Base-by-base conservation (phyloP, 1,140 invertebrate species). In the Trichogramma pretiosum region DNA sequence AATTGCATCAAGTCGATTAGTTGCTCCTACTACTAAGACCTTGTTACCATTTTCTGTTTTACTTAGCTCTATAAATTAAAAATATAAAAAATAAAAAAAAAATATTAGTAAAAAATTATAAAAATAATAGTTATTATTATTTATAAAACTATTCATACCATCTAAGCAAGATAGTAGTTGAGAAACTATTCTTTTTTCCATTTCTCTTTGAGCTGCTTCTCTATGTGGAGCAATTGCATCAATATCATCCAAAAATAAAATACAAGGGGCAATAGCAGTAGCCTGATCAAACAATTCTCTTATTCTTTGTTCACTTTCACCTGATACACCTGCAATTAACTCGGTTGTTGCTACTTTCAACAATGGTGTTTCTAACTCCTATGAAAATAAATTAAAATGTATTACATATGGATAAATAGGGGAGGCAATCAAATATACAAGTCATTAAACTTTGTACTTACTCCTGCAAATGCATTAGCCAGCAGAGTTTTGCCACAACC, bases 221-320 rank as follows among this genome's bases (percentile, higher is more conserved):
- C 92, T 77, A 56, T 87, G 90, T 11, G 84, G 84, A 24, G 85
- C 87, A 46, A 97, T 84, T 19, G 87, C 82, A 75, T 97, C 93
- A 44, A 97, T 87, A 74, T 95, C 90, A 70, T 97, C 93, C 44
- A 97, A 83, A 56, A 97, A 93, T n/a, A 96, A 67, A 19, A 97
- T 77, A 67, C 89, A 89, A 0, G 90, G 89, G 23, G 87, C 79
- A 24, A 77, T 62, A 23, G 74, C 68, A 5, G 79, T 64, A 16
- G 92, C 93, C 63, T 85, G 81, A 26, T 92, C 83, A 75, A 98
- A 98, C 3, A 97, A 62, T 49, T 93, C 84, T 47, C 93, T 75
- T 44, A 98, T 89, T 55, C 89, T 80, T 57, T 90, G 84, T 74
- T 98, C 95, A 11, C 89, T 95, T 65, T 98, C 93, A 0, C 94